A percentile compares a stretch with the other conserved stretches of the same genome.
Conservation (phyloP, 2,888 invertebrate species). For the Drosophila mimetica region DNA sequence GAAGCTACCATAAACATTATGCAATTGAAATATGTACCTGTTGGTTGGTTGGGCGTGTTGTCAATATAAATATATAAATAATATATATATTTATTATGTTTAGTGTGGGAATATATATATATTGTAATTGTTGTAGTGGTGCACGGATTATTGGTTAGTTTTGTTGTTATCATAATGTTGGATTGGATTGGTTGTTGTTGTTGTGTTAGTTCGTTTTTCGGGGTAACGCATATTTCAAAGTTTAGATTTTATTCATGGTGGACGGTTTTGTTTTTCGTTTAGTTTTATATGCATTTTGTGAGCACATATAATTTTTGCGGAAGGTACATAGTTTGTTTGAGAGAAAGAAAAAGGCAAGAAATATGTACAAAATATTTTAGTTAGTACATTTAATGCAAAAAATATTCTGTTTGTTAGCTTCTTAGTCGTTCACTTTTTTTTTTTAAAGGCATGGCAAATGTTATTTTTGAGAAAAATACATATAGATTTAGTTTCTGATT, state of each 20-base stretch:
- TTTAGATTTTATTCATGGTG: conserved; percentile 66
- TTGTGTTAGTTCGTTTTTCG: conserved; percentile 54
- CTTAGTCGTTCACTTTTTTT: conserved; percentile 33
- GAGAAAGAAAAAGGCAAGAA: conserved; percentile 72
- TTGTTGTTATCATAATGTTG: conserved; percentile 42
- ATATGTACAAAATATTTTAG: conserved; percentile 78
- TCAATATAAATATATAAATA: conserved; percentile 67
- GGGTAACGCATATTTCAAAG: conserved; percentile 71
- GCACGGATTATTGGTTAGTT: conserved; percentile 45
- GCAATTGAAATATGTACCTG: conserved; percentile 98
- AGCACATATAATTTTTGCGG: conserved; percentile 53
- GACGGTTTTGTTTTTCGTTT: conserved; percentile 46
- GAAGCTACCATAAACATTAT: conserved; percentile 99
- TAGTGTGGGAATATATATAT: conserved; percentile 45
- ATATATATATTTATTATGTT: conserved; percentile 40
- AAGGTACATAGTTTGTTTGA: conserved; percentile 63
- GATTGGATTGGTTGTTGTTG: conserved; percentile 43
- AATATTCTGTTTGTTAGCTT: conserved; percentile 38
- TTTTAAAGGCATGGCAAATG: conserved; percentile 44
- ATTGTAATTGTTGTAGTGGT: conserved; percentile 54
- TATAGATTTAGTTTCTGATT: conserved; percentile 39
- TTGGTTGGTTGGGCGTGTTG: conserved; percentile 84
- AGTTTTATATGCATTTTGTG: conserved; percentile 46
- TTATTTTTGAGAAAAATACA: conserved; percentile 34
- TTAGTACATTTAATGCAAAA: conserved; percentile 66